These are phyloP conservation scores for Sinocyclocheilus grahami DNA, from an alignment of 2,113 vertebrate genomes.

Conservation along the genomic window DNA sequence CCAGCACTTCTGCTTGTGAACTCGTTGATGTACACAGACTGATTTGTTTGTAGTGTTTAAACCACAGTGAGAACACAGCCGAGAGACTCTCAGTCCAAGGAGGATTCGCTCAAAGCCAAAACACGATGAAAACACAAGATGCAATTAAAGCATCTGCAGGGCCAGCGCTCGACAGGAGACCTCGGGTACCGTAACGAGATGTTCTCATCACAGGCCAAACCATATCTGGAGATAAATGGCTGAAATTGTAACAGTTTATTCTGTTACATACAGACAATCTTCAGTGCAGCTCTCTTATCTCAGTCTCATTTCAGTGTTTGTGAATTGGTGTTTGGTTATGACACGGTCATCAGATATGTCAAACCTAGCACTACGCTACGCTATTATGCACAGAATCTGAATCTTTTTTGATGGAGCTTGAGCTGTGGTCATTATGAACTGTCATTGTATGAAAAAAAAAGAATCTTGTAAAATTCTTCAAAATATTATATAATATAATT, in stretches of 20 bases:
- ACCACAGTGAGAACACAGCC: neutral
- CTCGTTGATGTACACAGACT: neutral
- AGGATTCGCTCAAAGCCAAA: neutral
- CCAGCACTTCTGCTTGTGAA: neutral
- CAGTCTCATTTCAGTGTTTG: neutral
- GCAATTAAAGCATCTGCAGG: neutral
- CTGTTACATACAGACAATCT: neutral
- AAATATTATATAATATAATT: no score
- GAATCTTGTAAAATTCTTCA: neutral
- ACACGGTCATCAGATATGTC: neutral
- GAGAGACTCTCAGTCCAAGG: constrained; percentile 2
- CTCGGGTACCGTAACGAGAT: neutral
- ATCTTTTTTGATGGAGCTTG: neutral
- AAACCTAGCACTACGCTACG: neutral
- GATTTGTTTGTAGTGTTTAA: constrained; percentile 14
- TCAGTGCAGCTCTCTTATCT: neutral
- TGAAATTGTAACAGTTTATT: neutral
- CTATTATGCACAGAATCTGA: neutral
- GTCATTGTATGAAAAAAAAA: neutral
- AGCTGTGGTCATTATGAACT: neutral
- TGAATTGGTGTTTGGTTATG: neutral
- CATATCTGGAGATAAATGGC: neutral
- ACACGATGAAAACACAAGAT: constrained; percentile 1
- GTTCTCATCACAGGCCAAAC: neutral
- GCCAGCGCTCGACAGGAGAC: neutral